Base-by-base conservation (phyloP, 2,113 vertebrate species). In the Saccopteryx leptura region DNA sequence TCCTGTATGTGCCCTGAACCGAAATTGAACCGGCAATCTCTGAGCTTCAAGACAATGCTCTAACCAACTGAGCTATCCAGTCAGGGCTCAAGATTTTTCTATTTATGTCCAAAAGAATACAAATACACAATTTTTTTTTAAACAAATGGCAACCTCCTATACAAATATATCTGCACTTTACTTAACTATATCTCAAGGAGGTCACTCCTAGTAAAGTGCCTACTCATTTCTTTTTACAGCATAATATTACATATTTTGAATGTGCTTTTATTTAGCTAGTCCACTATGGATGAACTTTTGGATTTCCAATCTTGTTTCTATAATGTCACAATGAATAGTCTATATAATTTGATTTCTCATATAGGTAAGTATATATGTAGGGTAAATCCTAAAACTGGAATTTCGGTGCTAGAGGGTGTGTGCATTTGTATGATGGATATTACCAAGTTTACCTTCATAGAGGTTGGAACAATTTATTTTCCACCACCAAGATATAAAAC, bases 251-350 rank as follows among this genome's bases (percentile, higher is more conserved):
- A 21, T 90, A 50, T 23, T 76, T 75, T 93, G 80, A 33, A 92
- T 92, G 18, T 76, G 58, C 9, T 78, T 74, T 81, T 80, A 63
- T 63, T 82, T 66, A 83, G n/a, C 8, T 9, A 66, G 23, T 88
- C 79, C 46, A 84, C 52, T 88, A 14, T 69, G 60, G 74, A 56
- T 33, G 24, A 23, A 54, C 58, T 95, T 89, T 56, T 63, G 63
- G 11, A 87, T 92, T 93, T 97, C 33, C 21, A 79, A 4, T 81
- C 54, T 91, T 80, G 39, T 74, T 58, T 87, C 50, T 81, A 85
- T 23, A 69, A 13, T 85, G 7, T 89, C 87, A 14, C 23, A 86
- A 5, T 78, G 54, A 87, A 75, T 52, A 68, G 31, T 76, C 23
- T 82, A 58, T 0, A 66, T 13, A 39, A 78, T 76, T 79, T 92